Percentiles rank a stretch among this genome's conserved stretches.
These are phyloP conservation scores for Etheostoma nigrum DNA, from an alignment of 2,797 vertebrate genomes.

Conservation along the genomic window DNA sequence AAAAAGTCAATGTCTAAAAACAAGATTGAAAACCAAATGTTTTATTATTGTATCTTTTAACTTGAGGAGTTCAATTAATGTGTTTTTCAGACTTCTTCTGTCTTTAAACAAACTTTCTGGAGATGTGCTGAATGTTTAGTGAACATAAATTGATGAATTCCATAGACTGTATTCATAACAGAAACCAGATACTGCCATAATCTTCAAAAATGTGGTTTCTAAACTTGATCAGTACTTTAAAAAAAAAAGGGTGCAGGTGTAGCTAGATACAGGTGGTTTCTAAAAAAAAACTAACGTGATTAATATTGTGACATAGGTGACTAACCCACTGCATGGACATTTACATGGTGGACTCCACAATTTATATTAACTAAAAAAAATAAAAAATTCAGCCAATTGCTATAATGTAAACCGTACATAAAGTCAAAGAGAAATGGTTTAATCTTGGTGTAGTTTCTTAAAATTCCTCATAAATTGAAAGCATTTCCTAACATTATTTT, in stretches of 20 bases:
- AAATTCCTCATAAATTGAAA: neutral
- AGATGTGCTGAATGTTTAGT: neutral
- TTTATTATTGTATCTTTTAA: neutral
- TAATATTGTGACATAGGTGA: neutral
- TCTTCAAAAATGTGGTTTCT: neutral
- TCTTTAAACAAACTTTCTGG: neutral
- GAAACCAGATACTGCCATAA: neutral
- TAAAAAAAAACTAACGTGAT: neutral
- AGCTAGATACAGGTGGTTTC: neutral
- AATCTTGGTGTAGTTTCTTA: neutral
- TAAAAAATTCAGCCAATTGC: too few species aligned
- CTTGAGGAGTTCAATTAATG: neutral
- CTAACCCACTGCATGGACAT: neutral
- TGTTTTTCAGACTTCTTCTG: neutral
- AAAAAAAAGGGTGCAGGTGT: neutral
- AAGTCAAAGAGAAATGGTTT: neutral
- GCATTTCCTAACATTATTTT: neutral
- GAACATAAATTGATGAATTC: neutral
- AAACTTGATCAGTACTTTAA: neutral
- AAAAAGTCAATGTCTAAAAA: constrained; percentile 5
- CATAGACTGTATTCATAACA: neutral
- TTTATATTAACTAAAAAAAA: neutral
- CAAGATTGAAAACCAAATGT: neutral
- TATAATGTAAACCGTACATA: neutral
- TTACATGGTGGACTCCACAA: neutral